phyloP scores from a whole-genome alignment of 1,140 invertebrate genomes.

The Aphis craccivora region DNA sequence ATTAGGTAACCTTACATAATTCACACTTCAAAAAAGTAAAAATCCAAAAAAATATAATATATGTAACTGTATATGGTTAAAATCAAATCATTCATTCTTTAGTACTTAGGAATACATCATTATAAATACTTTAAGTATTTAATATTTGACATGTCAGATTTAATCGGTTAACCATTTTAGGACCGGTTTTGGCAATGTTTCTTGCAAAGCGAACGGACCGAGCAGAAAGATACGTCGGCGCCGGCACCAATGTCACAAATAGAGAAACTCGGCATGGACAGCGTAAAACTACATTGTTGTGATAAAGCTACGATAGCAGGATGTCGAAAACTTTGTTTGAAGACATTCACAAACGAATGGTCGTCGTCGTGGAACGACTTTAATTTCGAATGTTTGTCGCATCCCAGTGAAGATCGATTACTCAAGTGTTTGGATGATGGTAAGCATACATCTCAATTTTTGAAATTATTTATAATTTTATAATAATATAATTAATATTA shows the following conservation, averaged over 20 bases:
- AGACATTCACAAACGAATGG: slow-evolving; percentile 84
- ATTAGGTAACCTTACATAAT: background rate
- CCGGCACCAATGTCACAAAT: slow-evolving; percentile 64
- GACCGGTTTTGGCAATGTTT: slow-evolving; percentile 72
- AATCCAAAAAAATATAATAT: background rate
- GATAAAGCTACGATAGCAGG: slow-evolving; percentile 73
- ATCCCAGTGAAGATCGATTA: slow-evolving; percentile 75
- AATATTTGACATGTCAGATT: background rate
- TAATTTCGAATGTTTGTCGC: slow-evolving; percentile 76
- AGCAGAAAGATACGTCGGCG: slow-evolving; percentile 62
- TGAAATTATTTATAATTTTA: background rate
- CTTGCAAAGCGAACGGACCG: slow-evolving; percentile 63
- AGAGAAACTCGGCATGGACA: slow-evolving; percentile 75
- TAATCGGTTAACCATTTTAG: slow-evolving; percentile 63
- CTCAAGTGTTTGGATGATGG: slow-evolving; percentile 85
- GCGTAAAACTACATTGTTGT: slow-evolving; percentile 87
- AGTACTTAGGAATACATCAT: background rate
- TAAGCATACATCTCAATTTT: slow-evolving; percentile 63
- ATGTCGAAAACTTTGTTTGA: slow-evolving; percentile 79
- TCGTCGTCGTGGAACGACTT: slow-evolving; percentile 77
- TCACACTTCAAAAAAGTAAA: background rate
- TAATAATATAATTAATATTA: background rate
- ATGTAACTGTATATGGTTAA: background rate
- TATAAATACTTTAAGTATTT: background rate
- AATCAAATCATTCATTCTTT: background rate